Evolutionary conservation across 2,797 vertebrate species (phyloP), one percentile per base, ranked within the genome.

Genomic region (Moxostoma hubbsi): DNA sequence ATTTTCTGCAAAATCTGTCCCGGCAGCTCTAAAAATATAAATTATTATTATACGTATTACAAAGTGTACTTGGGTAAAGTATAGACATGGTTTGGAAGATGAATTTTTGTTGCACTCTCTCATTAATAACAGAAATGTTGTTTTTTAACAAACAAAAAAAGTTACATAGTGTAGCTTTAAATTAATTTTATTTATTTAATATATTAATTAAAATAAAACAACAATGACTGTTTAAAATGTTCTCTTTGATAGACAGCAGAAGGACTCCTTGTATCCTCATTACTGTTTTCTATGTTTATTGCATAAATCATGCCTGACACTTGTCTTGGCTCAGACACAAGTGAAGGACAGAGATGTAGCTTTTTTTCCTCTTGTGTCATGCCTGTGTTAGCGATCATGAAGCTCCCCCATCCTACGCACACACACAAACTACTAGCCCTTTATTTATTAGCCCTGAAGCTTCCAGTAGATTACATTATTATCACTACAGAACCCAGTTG

Each of bases 291-390:
- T 24, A 24, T 24, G 24, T 63, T 65, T 65, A 36, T 73, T 66
- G 49, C 62, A 75, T 83, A 81, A 79, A 85, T 81, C 81, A 75
- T 73, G 18, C 13, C 75, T 57, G 77, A 79, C 77, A 45, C 76
- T 53, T 66, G 55, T 46, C 62, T 82, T 54, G 15, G 69, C 67
- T 71, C 46, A 51, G 53, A 63, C 51, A 11, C 10, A 49, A 75
- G 84, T 85, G 81, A 83, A 83, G 84, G 84, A 65, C 75, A 67
- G 36, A 50, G 61, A 70, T 57, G 18, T 15, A 51, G 61, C 75
- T 58, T 80, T 36, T 64, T 49, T 57, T 76, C 46, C 75, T 63
- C 47, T 62, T 15, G 6, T 71, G 50, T 66, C 47, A 36, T 55
- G 66, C 71, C 81, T 85, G 81, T 61, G 16, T 46, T 68, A 77